These are phyloP conservation scores for Amyelois transitella DNA, from an alignment of 1,140 invertebrate species.

Conservation along the genomic window DNA sequence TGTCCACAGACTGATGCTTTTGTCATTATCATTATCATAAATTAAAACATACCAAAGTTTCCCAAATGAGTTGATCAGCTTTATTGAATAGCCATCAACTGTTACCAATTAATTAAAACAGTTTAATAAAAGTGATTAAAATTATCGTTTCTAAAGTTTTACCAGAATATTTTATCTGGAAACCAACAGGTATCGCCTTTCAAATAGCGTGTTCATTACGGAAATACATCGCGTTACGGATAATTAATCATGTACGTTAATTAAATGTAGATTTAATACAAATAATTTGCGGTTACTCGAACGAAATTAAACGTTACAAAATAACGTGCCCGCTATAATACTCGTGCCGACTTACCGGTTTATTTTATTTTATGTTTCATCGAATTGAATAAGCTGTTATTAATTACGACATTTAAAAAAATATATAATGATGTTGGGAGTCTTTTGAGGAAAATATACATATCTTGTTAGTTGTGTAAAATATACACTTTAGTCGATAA, in stretches of 20 bases:
- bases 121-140: no score
- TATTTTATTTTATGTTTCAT: constrained; percentile 19
- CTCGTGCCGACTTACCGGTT: constrained; percentile 14
- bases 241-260: constrained; percentile 24
- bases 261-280: constrained; percentile 24
- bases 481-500: no score
- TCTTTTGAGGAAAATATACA: no score
- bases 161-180: not conserved
- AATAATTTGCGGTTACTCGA: constrained; percentile 24
- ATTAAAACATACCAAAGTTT: no score
- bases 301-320: constrained; percentile 16
- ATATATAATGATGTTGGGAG: no score
- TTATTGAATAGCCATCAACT: not conserved
- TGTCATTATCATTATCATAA: no score
- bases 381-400: not conserved
- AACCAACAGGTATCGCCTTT: constrained; percentile 16
- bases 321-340: constrained; percentile 10
- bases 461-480: no score
- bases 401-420: no score
- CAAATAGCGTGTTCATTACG: constrained; percentile 16
- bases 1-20: no score
- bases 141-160: not conserved
- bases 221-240: constrained; percentile 18
- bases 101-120: not conserved
- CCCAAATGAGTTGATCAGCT: not conserved